Evolutionary conservation across 2,113 vertebrate species (phyloP), one percentile per base, ranked within the genome.

Genomic region (Rhea americana): DNA sequence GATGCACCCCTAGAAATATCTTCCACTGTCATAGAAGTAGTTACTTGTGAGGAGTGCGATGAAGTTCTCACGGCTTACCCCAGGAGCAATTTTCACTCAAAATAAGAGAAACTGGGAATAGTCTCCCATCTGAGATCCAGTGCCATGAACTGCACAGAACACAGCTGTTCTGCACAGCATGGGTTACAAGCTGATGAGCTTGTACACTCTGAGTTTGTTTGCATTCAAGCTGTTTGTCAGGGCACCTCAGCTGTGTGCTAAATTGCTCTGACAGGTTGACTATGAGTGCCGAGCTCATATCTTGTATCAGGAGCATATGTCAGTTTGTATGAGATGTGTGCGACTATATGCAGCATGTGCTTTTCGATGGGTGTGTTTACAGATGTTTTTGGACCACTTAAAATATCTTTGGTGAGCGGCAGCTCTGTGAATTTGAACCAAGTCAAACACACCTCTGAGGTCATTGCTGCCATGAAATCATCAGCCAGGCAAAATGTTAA

Each of bases 391-490:
- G 87, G 63, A 62, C 58, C 50, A n/a, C 41, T 80, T 78, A 39
- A 85, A 87, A 72, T 71, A 75, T 56, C 82, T 78, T 75, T 86
- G 90, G 82, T 85, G 83, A 67, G 22, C 88, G 25, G 56, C 17
- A 51, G 39, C 50, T 85, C 82, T 68, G 43, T 84, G 90, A 88
- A 26, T 86, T 7, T 83, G 56, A 85, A 91, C 90, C 85, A 91
- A 93, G 48, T 61, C 91, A 91, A 93, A 94, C 72, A 77, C 82
- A 90, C 59, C 61, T 90, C 91, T 90, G 93, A 91, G 80, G 72
- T 91, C 85, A 61, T 81, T 92, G 22, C 73, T 91, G 76, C 91
- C 87, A 26, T 93, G 93, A 96, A 51, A 65, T 93, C 94, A 91
- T 43, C 32, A 63, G 61, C 48, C 32, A 63, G 61, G 51, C 82